phyloP scores from a whole-genome alignment of 2,113 vertebrate species.

The Calcarius ornatus region DNA sequence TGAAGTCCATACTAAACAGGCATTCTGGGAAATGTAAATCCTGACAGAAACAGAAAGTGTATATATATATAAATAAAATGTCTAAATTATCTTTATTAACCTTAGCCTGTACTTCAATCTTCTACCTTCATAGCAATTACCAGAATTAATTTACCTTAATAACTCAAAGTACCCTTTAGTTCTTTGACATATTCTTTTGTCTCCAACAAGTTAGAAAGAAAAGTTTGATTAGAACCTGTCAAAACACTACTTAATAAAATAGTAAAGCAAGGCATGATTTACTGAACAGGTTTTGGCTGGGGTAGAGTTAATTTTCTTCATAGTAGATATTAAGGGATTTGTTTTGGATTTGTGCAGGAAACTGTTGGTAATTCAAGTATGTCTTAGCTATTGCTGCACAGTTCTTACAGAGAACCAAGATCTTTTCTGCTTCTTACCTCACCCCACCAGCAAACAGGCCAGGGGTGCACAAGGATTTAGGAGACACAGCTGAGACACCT shows the following conservation, averaged over 20 bases:
- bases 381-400: background rate
- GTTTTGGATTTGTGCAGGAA: background rate
- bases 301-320: background rate
- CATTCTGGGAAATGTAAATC: background rate
- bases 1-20: background rate
- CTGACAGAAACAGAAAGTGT: background rate
- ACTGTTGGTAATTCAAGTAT: background rate
- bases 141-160: conserved; percentile 44
- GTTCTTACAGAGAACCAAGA: background rate
- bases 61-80: background rate
- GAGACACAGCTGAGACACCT: background rate
- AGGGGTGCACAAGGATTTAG: too few relatives aligned
- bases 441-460: background rate
- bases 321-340: background rate
- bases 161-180: conserved; percentile 19
- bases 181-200: conserved; percentile 19
- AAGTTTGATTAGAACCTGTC: conserved; percentile 43
- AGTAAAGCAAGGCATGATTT: background rate
- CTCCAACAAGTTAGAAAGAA: conserved; percentile 16
- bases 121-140: conserved; percentile 12
- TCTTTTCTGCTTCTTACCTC: background rate
- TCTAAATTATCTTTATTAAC: conserved; percentile 23
- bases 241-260: conserved; percentile 43
- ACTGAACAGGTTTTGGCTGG: background rate
- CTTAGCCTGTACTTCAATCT: conserved; percentile 13